Percentiles rank a stretch among this genome's conserved stretches.
Conservation (phyloP, 2,113 vertebrate genomes). For the Boleophthalmus pectinirostris region DNA sequence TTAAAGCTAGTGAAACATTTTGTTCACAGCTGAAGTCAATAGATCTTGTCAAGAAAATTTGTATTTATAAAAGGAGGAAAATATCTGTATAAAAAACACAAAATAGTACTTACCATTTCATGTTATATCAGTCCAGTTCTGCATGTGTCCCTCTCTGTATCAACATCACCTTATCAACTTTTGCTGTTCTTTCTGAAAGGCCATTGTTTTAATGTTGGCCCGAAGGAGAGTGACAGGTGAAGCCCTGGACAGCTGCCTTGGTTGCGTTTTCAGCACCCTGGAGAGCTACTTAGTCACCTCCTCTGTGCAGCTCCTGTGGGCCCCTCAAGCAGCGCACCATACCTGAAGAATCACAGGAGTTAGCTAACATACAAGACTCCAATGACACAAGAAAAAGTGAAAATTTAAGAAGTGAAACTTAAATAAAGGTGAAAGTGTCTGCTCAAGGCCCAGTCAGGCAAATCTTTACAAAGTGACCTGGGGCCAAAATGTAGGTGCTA, state of each 20-base stretch:
- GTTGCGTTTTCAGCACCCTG: slow-evolving; percentile 74
- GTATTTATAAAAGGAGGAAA: slow-evolving; percentile 19
- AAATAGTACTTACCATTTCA: slow-evolving; percentile 43
- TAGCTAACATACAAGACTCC: not conserved
- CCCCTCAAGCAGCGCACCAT: slow-evolving; percentile 52
- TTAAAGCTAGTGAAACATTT: slow-evolving; percentile 37
- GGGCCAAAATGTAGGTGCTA: slow-evolving; percentile 62
- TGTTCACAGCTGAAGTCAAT: slow-evolving; percentile 50
- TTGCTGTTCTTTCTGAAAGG: slow-evolving; percentile 1
- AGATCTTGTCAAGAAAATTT: slow-evolving; percentile 37
- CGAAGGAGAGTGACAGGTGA: slow-evolving; percentile 35
- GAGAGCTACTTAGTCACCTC: slow-evolving; percentile 76
- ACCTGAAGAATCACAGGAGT: not conserved
- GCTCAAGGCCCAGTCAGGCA: slow-evolving; percentile 59
- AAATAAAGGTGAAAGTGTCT: slow-evolving; percentile 28
- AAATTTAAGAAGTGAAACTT: slow-evolving; percentile 1
- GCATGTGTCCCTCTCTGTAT: slow-evolving; percentile 15
- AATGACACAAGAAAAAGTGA: not conserved
- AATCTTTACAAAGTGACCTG: slow-evolving; percentile 77
- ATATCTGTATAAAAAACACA: not conserved
- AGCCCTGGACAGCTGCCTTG: slow-evolving; percentile 33
- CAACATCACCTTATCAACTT: slow-evolving; percentile 32
- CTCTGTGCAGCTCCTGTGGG: slow-evolving; percentile 29
- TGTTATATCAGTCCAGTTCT: slow-evolving; percentile 27
- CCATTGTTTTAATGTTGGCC: slow-evolving; percentile 44